phyloP scores from a whole-genome alignment of 2,888 invertebrate species.

The Leptinotarsa peninsularis region DNA sequence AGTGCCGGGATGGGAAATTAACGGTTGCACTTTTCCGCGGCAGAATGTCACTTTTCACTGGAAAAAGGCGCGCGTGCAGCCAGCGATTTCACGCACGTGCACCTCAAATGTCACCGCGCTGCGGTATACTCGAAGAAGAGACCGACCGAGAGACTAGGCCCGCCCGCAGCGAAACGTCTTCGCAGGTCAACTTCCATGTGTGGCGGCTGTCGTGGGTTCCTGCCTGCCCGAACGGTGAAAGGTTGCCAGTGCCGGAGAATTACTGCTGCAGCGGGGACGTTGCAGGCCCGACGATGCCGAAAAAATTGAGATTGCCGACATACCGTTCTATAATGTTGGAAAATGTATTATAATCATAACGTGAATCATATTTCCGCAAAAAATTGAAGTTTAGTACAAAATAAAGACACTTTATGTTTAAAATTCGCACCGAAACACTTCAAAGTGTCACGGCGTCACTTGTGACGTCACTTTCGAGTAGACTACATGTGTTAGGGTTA shows the following conservation, averaged over 20 bases:
- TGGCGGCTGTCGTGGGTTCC: not conserved
- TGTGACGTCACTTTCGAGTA: too few species aligned
- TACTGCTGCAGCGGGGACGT: too few species aligned
- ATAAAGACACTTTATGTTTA: too few species aligned
- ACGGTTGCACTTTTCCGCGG: conserved; percentile 5
- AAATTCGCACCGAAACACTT: too few species aligned
- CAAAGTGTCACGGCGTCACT: too few species aligned
- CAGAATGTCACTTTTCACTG: not conserved
- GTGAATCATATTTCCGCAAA: too few species aligned
- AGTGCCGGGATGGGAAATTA: not conserved
- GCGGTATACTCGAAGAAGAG: not conserved
- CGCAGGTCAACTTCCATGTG: conserved; percentile 8
- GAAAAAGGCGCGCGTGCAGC: conserved; percentile 1
- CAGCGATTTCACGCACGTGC: conserved; percentile 4
- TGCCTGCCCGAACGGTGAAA: not conserved
- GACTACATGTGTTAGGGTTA: too few species aligned
- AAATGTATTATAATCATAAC: too few species aligned
- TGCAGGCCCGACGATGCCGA: too few species aligned
- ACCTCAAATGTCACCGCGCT: conserved; percentile 10
- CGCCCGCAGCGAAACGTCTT: conserved; percentile 8
- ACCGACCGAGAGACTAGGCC: not conserved
- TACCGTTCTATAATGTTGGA: too few species aligned
- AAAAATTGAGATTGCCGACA: too few species aligned
- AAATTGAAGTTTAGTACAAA: too few species aligned
- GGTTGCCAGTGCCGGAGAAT: conserved; percentile 5